Conservation (phyloP, 2,888 invertebrate species). For the Cephalotes varians region DNA sequence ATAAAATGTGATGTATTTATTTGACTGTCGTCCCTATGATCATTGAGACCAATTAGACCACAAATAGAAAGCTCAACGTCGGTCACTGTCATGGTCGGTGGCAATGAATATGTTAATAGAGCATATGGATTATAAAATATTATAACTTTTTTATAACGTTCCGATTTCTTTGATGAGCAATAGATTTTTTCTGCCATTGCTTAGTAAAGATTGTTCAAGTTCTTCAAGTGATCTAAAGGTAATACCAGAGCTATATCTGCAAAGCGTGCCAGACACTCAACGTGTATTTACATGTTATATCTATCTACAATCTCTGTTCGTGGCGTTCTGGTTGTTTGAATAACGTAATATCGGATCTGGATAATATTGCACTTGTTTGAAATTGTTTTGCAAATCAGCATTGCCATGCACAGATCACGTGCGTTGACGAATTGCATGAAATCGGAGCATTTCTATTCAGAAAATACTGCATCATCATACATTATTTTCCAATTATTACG, state of each 20-base stretch:
- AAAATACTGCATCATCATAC: background rate
- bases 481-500: constrained; percentile 10
- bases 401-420: background rate
- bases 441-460: constrained; percentile 4
- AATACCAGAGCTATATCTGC: constrained; percentile 62
- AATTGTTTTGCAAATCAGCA: background rate
- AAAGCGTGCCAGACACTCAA: constrained; percentile 60
- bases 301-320: constrained; percentile 4
- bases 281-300: constrained; percentile 58
- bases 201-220: constrained; percentile 55
- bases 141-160: background rate
- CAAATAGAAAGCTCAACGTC: background rate
- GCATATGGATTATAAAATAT: background rate
- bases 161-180: background rate
- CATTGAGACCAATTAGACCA: background rate
- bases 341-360: background rate
- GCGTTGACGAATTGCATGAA: background rate
- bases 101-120: background rate
- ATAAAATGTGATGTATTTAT: background rate
- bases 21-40: background rate
- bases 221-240: constrained; percentile 73
- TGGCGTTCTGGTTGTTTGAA: background rate
- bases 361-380: background rate
- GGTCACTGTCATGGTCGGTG: background rate
- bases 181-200: background rate